phyloP scores from a whole-genome alignment of 2,888 invertebrate species.

The Lochmaea capreae region DNA sequence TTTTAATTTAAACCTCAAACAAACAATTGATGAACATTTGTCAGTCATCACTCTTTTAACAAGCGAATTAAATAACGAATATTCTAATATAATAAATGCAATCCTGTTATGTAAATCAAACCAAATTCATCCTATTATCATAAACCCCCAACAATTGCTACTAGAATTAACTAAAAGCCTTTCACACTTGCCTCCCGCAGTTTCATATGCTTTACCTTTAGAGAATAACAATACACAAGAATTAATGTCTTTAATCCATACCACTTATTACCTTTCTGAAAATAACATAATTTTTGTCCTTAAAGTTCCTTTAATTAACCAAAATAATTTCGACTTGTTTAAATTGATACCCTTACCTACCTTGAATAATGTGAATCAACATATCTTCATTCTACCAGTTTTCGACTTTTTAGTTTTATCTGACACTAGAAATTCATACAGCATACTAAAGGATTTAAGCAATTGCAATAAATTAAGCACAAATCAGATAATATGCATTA shows the following conservation, averaged over 20 bases:
- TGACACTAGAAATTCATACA: conserved; percentile 24
- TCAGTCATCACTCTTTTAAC: conserved; percentile 34
- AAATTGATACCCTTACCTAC: conserved; percentile 35
- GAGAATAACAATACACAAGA: conserved; percentile 26
- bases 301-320: conserved; percentile 33
- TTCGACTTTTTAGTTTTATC: conserved; percentile 32
- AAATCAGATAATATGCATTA: conserved; percentile 20
- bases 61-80: conserved; percentile 39
- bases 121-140: conserved; percentile 40
- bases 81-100: conserved; percentile 29
- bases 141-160: conserved; percentile 40
- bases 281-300: conserved; percentile 37
- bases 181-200: conserved; percentile 30
- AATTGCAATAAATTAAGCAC: conserved; percentile 16
- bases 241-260: conserved; percentile 23
- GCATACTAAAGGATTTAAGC: conserved; percentile 14
- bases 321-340: conserved; percentile 26
- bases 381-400: conserved; percentile 31
- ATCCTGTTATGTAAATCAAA: conserved; percentile 39
- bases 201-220: conserved; percentile 35
- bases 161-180: conserved; percentile 38
- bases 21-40: conserved; percentile 42
- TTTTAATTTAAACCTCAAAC: conserved; percentile 40
- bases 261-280: conserved; percentile 30
- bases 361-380: conserved; percentile 12